These are phyloP conservation scores for Aphaenogaster ashmeadi DNA, from an alignment of 1,140 invertebrate genomes.

Conservation along the genomic window DNA sequence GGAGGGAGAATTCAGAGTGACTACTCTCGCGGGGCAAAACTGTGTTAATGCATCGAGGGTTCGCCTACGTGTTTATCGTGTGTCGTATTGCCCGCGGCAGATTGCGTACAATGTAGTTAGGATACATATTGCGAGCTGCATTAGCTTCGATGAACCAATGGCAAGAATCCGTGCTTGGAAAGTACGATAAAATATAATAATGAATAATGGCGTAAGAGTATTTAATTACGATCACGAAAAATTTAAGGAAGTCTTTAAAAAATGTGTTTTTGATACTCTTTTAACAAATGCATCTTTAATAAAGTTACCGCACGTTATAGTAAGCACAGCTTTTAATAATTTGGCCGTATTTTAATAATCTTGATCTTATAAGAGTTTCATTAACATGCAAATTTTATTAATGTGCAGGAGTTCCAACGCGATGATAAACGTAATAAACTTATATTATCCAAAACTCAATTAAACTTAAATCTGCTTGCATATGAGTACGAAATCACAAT, in stretches of 20 bases:
- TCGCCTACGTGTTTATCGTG: conserved; percentile 48
- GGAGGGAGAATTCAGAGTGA: conserved; percentile 23
- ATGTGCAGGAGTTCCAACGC: conserved; percentile 3
- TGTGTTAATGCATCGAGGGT: conserved; percentile 53
- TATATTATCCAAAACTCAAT: conserved; percentile 35
- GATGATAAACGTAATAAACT: conserved; percentile 24
- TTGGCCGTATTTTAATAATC: conserved; percentile 41
- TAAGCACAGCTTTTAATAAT: conserved; percentile 28
- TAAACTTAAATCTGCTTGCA: conserved; percentile 37
- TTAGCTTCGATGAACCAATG: background rate
- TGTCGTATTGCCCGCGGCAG: conserved; percentile 53
- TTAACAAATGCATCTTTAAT: conserved; percentile 32
- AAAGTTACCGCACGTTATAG: background rate
- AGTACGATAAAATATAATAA: background rate
- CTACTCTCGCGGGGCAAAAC: conserved; percentile 27
- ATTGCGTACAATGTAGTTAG: conserved; percentile 57
- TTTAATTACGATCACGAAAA: conserved; percentile 19
- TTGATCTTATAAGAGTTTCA: background rate
- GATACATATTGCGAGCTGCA: conserved; percentile 19
- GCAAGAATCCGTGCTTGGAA: background rate
- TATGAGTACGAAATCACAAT: background rate
- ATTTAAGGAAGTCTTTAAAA: background rate
- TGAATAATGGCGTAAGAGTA: background rate
- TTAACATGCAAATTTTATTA: conserved; percentile 39
- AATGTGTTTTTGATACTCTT: background rate